Evolutionary conservation across 2,797 vertebrate species (phyloP).

Genomic region (Spheniscus humboldti): DNA sequence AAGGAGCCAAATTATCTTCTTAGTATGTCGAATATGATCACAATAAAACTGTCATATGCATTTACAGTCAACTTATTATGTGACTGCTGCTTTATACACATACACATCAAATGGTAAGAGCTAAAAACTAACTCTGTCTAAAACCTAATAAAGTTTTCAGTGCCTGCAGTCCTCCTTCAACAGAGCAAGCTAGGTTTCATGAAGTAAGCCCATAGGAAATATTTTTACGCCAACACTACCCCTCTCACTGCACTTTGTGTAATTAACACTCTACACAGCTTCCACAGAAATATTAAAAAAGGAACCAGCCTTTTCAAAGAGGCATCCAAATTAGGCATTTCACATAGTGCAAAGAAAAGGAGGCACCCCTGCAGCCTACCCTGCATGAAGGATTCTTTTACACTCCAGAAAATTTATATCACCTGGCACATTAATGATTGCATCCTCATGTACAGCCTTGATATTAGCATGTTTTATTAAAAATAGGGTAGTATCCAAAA

Average conservation of each 20-base stretch:
- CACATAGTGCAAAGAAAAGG: neutral
- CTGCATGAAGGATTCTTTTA: neutral
- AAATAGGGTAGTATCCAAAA: neutral
- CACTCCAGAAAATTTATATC: neutral
- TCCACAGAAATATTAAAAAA: neutral
- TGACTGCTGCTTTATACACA: neutral
- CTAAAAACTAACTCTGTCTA: neutral
- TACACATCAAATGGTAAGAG: neutral
- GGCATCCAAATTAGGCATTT: neutral
- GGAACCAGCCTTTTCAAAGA: neutral
- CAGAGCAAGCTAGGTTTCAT: neutral
- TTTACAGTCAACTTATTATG: neutral
- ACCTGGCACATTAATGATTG: neutral
- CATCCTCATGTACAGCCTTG: neutral
- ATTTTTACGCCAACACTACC: neutral
- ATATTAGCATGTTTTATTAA: neutral
- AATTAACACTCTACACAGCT: neutral
- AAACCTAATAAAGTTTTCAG: neutral
- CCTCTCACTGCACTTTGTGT: neutral
- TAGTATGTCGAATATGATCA: neutral
- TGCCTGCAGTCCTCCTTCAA: neutral
- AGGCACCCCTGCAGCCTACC: neutral
- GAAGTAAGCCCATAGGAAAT: neutral
- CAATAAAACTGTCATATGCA: neutral
- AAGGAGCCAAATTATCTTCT: neutral